phyloP scores from a whole-genome alignment of 2,888 invertebrate species.

The Tinea pellionella region DNA sequence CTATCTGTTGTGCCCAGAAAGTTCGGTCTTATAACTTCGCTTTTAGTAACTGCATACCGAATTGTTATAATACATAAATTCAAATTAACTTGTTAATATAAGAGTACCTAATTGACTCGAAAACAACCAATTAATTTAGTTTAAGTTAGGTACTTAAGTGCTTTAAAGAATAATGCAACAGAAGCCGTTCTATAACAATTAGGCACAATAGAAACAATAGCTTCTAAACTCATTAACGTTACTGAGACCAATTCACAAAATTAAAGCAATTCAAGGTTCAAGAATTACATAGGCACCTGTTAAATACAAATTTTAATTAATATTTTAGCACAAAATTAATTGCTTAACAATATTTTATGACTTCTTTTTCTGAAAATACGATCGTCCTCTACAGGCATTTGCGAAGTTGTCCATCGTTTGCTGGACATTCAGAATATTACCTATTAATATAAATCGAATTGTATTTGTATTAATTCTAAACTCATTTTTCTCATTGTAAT shows the following conservation, averaged over 20 bases:
- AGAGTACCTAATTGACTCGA: neutral
- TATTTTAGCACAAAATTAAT: too few species aligned
- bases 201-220: conserved; percentile 4
- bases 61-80: neutral
- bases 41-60: neutral
- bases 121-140: neutral
- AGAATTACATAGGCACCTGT: too few species aligned
- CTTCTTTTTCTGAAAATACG: too few species aligned
- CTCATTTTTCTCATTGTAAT: too few species aligned
- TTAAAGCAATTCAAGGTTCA: neutral
- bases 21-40: neutral
- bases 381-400: too few species aligned
- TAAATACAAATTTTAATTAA: too few species aligned
- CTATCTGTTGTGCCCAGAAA: neutral
- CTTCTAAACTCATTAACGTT: neutral
- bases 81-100: neutral
- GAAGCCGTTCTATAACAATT: neutral
- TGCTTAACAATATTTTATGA: too few species aligned
- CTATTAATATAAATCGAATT: too few species aligned
- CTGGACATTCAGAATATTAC: too few species aligned
- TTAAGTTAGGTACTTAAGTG: neutral
- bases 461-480: too few species aligned
- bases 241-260: neutral
- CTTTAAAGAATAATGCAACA: neutral
- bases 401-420: too few species aligned